A percentile compares a stretch with the other conserved stretches of the same genome.
Conservation (phyloP, 1,140 invertebrate species). For the Danaus plexippus region DNA sequence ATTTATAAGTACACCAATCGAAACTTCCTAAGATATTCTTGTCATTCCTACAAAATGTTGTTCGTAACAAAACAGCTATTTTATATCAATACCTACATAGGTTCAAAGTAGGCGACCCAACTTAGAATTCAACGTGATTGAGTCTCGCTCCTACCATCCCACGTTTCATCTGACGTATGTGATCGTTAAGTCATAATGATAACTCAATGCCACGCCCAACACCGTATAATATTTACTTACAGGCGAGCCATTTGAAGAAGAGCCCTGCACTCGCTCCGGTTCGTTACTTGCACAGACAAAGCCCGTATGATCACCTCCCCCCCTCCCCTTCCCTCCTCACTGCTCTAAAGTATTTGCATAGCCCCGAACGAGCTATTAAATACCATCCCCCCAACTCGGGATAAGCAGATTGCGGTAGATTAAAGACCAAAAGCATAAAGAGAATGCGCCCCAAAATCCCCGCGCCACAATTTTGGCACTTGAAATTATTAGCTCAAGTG, state of each 20-base stretch:
- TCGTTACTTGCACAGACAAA: conserved; percentile 65
- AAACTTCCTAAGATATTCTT: too few species aligned
- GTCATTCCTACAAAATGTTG: too few species aligned
- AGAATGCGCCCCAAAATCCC: conserved; percentile 8
- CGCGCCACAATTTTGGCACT: conserved; percentile 16
- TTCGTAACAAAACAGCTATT: too few species aligned
- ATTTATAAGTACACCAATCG: too few species aligned
- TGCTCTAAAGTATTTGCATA: conserved; percentile 64
- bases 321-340: conserved; percentile 26
- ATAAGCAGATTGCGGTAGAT: conserved; percentile 67
- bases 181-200: too few species aligned
- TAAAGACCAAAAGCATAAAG: conserved; percentile 62
- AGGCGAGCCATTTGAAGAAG: conserved; percentile 51
- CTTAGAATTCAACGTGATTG: too few species aligned
- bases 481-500: conserved; percentile 32
- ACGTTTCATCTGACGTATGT: too few species aligned
- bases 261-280: conserved; percentile 38
- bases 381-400: conserved; percentile 34
- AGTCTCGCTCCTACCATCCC: too few species aligned
- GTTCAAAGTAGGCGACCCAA: too few species aligned
- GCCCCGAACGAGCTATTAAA: conserved; percentile 68
- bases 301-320: conserved; percentile 58
- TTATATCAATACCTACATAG: too few species aligned
- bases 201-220: conserved; percentile 10
- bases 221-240: conserved; percentile 11